These are phyloP conservation scores for Myathropa florea DNA, from an alignment of 2,888 invertebrate species.

Conservation along the genomic window DNA sequence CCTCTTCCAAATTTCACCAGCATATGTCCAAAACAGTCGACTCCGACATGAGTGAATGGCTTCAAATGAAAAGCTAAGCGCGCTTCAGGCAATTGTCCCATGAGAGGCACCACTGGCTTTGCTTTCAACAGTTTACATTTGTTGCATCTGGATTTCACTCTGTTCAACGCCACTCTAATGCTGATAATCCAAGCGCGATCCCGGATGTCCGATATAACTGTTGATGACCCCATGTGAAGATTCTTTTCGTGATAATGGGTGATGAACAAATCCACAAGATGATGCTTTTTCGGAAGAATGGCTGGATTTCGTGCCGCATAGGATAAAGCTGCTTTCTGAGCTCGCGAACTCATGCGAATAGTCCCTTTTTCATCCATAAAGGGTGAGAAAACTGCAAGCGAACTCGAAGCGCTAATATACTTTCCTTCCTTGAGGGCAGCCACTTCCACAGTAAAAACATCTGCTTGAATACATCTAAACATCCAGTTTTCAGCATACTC, in stretches of 20 bases:
- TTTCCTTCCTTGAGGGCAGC: not conserved
- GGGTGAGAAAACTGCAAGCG: not conserved
- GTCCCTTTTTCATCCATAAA: not conserved
- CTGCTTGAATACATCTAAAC: not conserved
- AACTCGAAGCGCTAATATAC: not conserved
- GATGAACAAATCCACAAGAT: no score
- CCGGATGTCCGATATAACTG: not conserved
- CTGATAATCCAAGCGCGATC: not conserved
- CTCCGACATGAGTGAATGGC: not conserved
- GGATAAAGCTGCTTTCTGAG: not conserved
- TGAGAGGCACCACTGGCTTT: not conserved
- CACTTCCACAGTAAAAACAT: not conserved
- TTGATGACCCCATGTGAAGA: not conserved
- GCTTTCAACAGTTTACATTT: no score
- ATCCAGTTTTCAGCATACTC: not conserved
- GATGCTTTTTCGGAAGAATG: no score
- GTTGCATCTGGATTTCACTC: no score
- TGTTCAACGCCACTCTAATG: not conserved
- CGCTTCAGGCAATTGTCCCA: no score
- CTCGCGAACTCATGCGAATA: not conserved
- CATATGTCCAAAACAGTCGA: no score
- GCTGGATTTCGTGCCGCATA: not conserved
- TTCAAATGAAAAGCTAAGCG: not conserved
- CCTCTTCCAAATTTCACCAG: not conserved
- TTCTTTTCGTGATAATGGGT: no score